phyloP scores from a whole-genome alignment of 2,888 invertebrate species.

The Cerceris ruficornis region DNA sequence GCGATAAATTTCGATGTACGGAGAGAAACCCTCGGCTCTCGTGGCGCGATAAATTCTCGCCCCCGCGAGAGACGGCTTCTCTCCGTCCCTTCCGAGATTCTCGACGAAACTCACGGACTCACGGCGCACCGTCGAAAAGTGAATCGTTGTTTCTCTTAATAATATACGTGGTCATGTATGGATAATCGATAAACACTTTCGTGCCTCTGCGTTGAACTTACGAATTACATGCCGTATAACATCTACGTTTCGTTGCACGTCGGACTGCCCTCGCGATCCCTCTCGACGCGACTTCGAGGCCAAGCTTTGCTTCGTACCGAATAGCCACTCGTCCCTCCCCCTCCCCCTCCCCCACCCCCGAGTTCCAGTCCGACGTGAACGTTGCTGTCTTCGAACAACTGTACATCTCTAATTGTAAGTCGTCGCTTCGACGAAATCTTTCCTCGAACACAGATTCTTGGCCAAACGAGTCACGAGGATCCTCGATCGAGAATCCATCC shows the following conservation, averaged over 20 bases:
- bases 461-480: conserved; percentile 21
- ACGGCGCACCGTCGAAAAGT: conserved; percentile 57
- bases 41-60: too few relatives aligned
- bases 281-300: background rate
- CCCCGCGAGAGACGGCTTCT: too few relatives aligned
- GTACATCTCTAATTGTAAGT: conserved; percentile 46
- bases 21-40: too few relatives aligned
- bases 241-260: conserved; percentile 60
- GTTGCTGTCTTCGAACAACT: conserved; percentile 36
- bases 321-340: background rate
- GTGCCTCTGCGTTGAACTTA: conserved; percentile 70
- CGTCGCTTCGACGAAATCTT: conserved; percentile 18
- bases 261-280: conserved; percentile 27
- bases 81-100: background rate
- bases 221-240: conserved; percentile 72
- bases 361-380: conserved; percentile 39
- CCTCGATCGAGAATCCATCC: conserved; percentile 9
- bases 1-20: too few relatives aligned
- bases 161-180: conserved; percentile 22
- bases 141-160: conserved; percentile 63
- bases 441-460: conserved; percentile 28
- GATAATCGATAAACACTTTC: conserved; percentile 59
- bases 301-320: background rate
- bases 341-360: background rate
- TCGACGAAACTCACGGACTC: background rate